Percentiles rank a stretch among this genome's conserved stretches.
phyloP scores from a whole-genome alignment of 2,113 vertebrate species.

The Trichechus manatus region DNA sequence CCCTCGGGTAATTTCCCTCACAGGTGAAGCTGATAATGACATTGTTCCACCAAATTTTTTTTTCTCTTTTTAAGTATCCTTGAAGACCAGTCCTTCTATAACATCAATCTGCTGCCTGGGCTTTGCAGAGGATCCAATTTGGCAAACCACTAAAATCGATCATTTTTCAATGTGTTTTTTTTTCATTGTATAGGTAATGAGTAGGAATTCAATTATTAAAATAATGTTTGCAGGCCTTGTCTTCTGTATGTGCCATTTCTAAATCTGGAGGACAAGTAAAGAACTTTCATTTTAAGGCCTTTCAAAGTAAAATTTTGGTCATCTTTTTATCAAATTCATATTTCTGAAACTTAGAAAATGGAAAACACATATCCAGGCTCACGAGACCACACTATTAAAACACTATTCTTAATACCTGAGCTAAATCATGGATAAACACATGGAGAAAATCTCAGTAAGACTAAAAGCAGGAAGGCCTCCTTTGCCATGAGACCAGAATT shows the following conservation, averaged over 20 bases:
- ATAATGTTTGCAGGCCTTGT: not conserved
- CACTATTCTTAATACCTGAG: not conserved
- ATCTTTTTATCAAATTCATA: not conserved
- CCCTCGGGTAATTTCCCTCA: not conserved
- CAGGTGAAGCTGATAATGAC: constrained; percentile 64
- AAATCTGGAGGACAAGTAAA: not conserved
- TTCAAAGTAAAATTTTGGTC: constrained; percentile 42
- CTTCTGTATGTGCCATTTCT: not conserved
- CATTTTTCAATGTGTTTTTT: not conserved
- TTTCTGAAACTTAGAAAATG: constrained; percentile 30
- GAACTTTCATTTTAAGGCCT: not conserved
- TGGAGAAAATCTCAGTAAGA: not conserved
- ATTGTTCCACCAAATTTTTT: constrained; percentile 13
- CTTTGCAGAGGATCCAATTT: constrained; percentile 36
- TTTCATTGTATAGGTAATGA: not conserved
- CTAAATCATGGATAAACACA: not conserved
- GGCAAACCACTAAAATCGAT: constrained; percentile 50
- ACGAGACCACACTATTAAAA: not conserved
- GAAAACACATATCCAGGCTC: not conserved
- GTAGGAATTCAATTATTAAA: constrained; percentile 26
- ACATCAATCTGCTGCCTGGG: constrained; percentile 17
- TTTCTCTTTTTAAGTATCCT: not conserved
- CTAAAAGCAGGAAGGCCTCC: not conserved
- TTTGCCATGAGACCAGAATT: not conserved
- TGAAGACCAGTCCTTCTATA: not conserved